phyloP scores from a whole-genome alignment of 2,797 vertebrate genomes.

The Gephyroberyx darwinii region DNA sequence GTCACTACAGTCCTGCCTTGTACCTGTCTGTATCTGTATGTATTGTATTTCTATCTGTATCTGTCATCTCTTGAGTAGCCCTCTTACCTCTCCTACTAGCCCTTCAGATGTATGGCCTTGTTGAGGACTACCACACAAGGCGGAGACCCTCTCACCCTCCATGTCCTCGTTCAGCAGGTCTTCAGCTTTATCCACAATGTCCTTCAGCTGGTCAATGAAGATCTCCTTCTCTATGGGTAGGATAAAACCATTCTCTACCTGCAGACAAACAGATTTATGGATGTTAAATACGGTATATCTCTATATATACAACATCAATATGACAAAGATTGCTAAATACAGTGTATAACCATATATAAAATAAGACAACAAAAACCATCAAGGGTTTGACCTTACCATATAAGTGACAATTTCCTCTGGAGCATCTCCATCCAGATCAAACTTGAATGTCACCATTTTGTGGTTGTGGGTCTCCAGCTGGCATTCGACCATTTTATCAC shows the following conservation, averaged over 20 bases:
- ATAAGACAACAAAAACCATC: neutral
- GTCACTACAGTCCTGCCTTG: neutral
- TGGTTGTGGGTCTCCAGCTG: slow-evolving; percentile 99
- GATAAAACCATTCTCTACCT: slow-evolving; percentile 99
- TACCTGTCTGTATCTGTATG: neutral
- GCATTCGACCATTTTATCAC: slow-evolving; percentile 99
- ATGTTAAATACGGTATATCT: slow-evolving; percentile 1
- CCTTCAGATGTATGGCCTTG: slow-evolving; percentile 74
- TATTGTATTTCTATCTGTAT: neutral
- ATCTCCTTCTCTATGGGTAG: slow-evolving; percentile 92
- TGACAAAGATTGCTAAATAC: neutral
- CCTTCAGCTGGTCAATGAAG: slow-evolving; percentile 98
- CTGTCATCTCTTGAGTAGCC: neutral
- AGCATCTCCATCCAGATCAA: slow-evolving; percentile 95
- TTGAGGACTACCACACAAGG: slow-evolving; percentile 86
- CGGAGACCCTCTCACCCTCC: slow-evolving; percentile 86
- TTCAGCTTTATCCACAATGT: slow-evolving; percentile 98
- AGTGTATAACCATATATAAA: slow-evolving; percentile 3
- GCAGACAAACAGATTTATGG: slow-evolving; percentile 25
- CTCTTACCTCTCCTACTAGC: slow-evolving; percentile 74
- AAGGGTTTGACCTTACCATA: slow-evolving; percentile 83
- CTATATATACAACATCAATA: neutral
- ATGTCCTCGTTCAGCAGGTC: slow-evolving; percentile 96
- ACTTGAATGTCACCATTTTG: slow-evolving; percentile 99
- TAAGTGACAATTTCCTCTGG: slow-evolving; percentile 97